A percentile compares a stretch with the other conserved stretches of the same genome.
Conservation (phyloP, 1,140 invertebrate genomes). For the Zaprionus tsacasi region DNA sequence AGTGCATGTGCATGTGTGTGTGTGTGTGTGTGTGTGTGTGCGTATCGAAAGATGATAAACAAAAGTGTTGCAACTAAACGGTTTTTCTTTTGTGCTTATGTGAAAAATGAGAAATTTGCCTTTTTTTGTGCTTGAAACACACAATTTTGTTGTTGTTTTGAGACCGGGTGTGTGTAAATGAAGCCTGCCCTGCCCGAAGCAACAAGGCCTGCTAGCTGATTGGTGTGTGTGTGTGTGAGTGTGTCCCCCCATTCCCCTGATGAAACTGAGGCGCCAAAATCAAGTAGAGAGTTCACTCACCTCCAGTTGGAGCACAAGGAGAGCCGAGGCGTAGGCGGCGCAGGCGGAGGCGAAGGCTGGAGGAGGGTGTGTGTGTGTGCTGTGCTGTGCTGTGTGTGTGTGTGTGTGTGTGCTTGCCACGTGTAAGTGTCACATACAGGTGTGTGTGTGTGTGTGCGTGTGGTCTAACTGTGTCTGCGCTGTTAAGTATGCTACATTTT, state of each 20-base stretch:
- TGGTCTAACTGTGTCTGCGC: background rate
- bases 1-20: no score
- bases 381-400: background rate
- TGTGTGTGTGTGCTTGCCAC: background rate
- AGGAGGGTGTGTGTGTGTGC: background rate
- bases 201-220: slow-evolving; percentile 35
- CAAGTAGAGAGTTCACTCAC: slow-evolving; percentile 15
- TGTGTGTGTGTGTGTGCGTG: slow-evolving; percentile 2
- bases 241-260: background rate
- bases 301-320: slow-evolving; percentile 12
- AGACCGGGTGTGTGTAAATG: background rate
- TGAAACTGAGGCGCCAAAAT: background rate
- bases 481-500: background rate
- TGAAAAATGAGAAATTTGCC: background rate
- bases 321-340: slow-evolving; percentile 4
- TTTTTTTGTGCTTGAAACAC: slow-evolving; percentile 5
- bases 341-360: background rate
- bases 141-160: slow-evolving; percentile 7
- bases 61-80: slow-evolving; percentile 2
- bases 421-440: background rate
- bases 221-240: background rate
- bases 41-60: background rate
- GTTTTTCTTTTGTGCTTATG: background rate
- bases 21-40: background rate
- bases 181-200: background rate